Conservation (phyloP, 1,140 invertebrate genomes). For the Drosophila baimaii region DNA sequence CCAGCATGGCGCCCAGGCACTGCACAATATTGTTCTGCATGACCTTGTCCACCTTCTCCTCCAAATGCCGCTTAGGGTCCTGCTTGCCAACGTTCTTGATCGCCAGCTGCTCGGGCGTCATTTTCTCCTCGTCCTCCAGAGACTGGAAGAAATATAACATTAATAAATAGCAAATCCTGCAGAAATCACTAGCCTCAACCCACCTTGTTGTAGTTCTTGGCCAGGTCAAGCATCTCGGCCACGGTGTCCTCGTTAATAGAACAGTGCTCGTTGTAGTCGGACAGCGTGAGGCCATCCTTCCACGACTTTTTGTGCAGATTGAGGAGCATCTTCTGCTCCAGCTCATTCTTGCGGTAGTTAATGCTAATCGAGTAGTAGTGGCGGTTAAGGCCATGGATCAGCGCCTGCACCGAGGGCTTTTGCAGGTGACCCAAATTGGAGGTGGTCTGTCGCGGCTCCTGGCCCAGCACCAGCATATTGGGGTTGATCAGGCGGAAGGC, state of each 20-base stretch:
- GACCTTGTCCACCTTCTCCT: slow-evolving; percentile 98
- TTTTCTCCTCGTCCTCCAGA: slow-evolving; percentile 99
- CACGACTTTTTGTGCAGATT: slow-evolving; percentile 99
- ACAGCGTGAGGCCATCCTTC: slow-evolving; percentile 98
- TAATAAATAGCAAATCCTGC: too few relatives aligned
- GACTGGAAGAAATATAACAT: slow-evolving; percentile 86
- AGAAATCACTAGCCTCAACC: background rate
- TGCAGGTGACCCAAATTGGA: slow-evolving; percentile 99
- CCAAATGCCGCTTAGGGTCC: slow-evolving; percentile 99
- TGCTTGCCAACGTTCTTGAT: slow-evolving; percentile 99
- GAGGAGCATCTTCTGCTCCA: slow-evolving; percentile 99
- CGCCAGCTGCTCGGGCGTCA: slow-evolving; percentile 99
- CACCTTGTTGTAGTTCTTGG: slow-evolving; percentile 99
- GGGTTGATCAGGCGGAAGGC: slow-evolving; percentile 99
- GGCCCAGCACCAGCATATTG: slow-evolving; percentile 99
- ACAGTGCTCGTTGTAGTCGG: slow-evolving; percentile 98
- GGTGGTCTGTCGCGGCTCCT: slow-evolving; percentile 99
- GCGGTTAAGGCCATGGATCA: slow-evolving; percentile 99
- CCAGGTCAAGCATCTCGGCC: slow-evolving; percentile 97
- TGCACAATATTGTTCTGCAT: slow-evolving; percentile 99
- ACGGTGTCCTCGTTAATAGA: slow-evolving; percentile 96
- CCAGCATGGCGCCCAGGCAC: slow-evolving; percentile 98
- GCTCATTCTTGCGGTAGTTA: slow-evolving; percentile 99
- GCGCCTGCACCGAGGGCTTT: slow-evolving; percentile 99
- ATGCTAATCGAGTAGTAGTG: slow-evolving; percentile 99